These are phyloP conservation scores for Daboia siamensis DNA, from an alignment of 2,113 vertebrate genomes.

Conservation along the genomic window DNA sequence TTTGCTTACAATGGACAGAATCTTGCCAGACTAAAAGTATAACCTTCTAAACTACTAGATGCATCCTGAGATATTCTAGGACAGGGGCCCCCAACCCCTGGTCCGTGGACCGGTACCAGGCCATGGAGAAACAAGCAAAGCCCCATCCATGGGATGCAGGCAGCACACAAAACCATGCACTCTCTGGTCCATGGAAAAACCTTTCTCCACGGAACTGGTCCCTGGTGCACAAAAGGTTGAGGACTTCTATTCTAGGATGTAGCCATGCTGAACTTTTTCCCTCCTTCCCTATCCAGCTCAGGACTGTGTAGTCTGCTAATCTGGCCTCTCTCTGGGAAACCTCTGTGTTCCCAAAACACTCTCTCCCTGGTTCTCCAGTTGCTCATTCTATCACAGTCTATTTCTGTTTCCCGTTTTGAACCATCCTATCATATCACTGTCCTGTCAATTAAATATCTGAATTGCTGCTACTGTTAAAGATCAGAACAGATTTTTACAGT, in stretches of 20 bases:
- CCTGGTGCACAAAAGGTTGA: no score
- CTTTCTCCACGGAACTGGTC: no score
- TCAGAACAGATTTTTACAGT: background rate
- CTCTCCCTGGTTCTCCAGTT: background rate
- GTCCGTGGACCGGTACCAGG: no score
- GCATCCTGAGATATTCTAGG: background rate
- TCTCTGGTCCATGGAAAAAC: no score
- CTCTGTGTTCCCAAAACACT: background rate
- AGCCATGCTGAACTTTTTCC: background rate
- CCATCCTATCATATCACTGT: background rate
- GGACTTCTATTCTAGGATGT: background rate
- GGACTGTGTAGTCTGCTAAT: background rate
- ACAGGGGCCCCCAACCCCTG: no score
- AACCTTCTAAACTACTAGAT: background rate
- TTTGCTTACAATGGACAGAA: background rate
- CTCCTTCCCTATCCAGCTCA: background rate
- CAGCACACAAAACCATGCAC: no score
- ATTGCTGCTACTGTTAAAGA: background rate
- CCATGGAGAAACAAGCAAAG: no score
- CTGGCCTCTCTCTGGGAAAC: background rate
- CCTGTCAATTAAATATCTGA: background rate
- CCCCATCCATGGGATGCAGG: no score
- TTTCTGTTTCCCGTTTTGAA: background rate
- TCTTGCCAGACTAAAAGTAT: background rate
- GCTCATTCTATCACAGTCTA: background rate